Evolutionary conservation across 2,797 vertebrate genomes (phyloP).

Genomic region (Heteromormyrus szaboi): DNA sequence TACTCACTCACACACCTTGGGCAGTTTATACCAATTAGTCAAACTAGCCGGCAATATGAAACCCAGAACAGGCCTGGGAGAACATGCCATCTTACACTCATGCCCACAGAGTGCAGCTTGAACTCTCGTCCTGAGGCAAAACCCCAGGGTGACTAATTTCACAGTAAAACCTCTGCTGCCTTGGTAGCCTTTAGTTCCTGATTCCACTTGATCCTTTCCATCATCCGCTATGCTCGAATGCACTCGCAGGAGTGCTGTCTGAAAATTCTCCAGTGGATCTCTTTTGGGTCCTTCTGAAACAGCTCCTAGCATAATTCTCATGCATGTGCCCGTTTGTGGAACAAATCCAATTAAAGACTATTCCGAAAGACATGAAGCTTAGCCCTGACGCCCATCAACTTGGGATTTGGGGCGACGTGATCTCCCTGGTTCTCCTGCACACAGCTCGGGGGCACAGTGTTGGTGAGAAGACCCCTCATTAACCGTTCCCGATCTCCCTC

Average conservation of each 20-base stretch:
- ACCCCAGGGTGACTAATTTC: not conserved
- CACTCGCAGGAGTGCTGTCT: not conserved
- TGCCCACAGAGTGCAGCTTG: not conserved
- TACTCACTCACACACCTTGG: not conserved
- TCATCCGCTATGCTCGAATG: not conserved
- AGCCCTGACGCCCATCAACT: not conserved
- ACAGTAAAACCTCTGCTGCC: not conserved
- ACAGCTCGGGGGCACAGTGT: not conserved
- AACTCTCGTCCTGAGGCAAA: not conserved
- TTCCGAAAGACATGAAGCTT: not conserved
- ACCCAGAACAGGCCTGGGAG: not conserved
- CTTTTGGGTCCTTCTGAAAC: not conserved
- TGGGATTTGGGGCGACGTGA: not conserved
- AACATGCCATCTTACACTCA: not conserved
- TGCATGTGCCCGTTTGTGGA: not conserved
- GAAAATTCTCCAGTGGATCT: not conserved
- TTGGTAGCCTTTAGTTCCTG: not conserved
- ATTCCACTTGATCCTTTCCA: not conserved
- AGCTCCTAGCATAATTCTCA: not conserved
- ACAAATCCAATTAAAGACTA: not conserved
- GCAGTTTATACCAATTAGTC: not conserved
- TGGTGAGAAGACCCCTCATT: not conserved
- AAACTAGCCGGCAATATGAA: not conserved
- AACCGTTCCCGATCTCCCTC: constrained; percentile 8
- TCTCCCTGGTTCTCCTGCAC: not conserved